Conservation (phyloP, 2,113 vertebrate species). For the Amblyornis subalaris region DNA sequence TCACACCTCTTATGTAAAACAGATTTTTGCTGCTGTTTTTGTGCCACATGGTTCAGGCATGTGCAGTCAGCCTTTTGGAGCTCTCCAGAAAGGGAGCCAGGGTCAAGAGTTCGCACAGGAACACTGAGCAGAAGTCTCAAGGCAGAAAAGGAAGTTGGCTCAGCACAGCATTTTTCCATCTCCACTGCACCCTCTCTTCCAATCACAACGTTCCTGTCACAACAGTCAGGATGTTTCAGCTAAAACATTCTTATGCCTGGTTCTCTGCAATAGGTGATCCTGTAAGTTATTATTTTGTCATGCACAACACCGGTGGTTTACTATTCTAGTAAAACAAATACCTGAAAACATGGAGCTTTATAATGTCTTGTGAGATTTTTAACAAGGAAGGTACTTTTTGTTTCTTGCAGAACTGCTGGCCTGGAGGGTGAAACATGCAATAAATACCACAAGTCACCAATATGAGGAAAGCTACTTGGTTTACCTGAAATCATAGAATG, state of each 20-base stretch:
- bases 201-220: neutral
- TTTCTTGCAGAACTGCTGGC: neutral
- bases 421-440: neutral
- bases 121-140: neutral
- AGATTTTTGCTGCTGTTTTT: neutral
- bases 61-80: neutral
- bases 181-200: neutral
- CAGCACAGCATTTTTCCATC: rapidly evolving
- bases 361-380: neutral
- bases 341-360: neutral
- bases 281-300: neutral
- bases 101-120: neutral
- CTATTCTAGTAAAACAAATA: neutral
- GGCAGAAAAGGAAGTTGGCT: neutral
- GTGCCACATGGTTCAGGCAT: rapidly evolving
- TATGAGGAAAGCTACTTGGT: neutral
- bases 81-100: neutral
- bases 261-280: neutral
- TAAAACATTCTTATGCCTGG: neutral
- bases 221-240: neutral
- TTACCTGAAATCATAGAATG: neutral
- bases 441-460: neutral
- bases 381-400: neutral
- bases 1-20: neutral
- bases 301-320: neutral